Conservation (phyloP, 1,140 invertebrate species). For the Papilio dardanus region DNA sequence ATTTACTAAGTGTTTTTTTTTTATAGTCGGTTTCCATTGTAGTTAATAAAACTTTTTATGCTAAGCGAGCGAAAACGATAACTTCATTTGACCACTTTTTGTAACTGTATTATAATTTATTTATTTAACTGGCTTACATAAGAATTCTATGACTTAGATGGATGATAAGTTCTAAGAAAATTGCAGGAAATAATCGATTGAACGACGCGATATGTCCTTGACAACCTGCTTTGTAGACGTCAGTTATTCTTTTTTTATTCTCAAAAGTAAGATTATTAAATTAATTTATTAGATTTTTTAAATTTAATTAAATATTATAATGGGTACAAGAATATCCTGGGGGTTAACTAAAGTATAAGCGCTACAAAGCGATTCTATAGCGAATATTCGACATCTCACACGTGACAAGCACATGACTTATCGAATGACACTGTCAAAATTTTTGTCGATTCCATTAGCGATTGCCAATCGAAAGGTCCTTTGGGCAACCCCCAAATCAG, state of each 20-base stretch:
- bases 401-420: no score
- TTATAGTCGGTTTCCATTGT: no score
- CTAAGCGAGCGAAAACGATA: neutral
- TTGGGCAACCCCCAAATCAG: no score
- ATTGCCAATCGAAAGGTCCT: no score
- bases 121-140: neutral
- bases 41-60: neutral
- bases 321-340: neutral
- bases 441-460: no score
- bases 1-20: no score
- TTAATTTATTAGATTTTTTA: neutral
- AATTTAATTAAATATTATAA: neutral
- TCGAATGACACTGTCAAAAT: no score
- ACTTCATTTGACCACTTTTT: neutral
- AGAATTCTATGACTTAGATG: neutral
- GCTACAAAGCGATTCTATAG: no score
- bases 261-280: conserved; percentile 1
- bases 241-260: conserved; percentile 3
- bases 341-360: no score
- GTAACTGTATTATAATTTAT: neutral
- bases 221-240: conserved; percentile 16
- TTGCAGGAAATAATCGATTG: conserved; percentile 37
- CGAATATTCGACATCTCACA: no score
- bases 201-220: conserved; percentile 23
- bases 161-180: conserved; percentile 33